These are phyloP conservation scores for Campopleginae sp. DNA, from an alignment of 2,888 invertebrate species.

Conservation along the genomic window DNA sequence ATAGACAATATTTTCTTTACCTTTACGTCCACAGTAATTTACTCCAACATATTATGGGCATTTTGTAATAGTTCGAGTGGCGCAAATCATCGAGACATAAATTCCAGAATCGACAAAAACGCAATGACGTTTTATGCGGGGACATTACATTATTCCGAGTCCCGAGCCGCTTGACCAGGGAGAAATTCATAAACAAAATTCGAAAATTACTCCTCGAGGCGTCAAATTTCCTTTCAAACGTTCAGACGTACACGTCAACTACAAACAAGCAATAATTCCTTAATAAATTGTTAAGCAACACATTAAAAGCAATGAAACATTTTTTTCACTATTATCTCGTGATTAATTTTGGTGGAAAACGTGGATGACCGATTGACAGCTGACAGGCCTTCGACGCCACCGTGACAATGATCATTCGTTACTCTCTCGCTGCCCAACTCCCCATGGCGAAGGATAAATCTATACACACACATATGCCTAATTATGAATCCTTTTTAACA, in stretches of 20 bases:
- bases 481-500: conserved; percentile 40
- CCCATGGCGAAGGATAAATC: neutral
- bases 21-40: conserved; percentile 4
- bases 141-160: neutral
- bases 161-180: neutral
- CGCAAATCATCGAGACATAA: neutral
- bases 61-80: neutral
- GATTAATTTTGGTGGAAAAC: conserved; percentile 26
- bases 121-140: neutral
- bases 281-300: neutral
- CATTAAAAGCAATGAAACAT: neutral
- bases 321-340: conserved; percentile 15
- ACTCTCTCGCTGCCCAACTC: neutral
- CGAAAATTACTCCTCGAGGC: neutral
- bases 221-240: neutral
- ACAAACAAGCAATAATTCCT: neutral
- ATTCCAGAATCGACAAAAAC: neutral
- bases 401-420: conserved; percentile 52
- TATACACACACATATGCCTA: neutral
- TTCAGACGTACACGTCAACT: neutral
- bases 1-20: neutral
- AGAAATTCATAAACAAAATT: neutral
- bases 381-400: conserved; percentile 2
- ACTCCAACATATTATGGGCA: neutral
- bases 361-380: neutral